Percentiles rank a stretch among this genome's conserved stretches.
Conservation (phyloP, 2,113 vertebrate genomes). For the Hiodon alosoides region DNA sequence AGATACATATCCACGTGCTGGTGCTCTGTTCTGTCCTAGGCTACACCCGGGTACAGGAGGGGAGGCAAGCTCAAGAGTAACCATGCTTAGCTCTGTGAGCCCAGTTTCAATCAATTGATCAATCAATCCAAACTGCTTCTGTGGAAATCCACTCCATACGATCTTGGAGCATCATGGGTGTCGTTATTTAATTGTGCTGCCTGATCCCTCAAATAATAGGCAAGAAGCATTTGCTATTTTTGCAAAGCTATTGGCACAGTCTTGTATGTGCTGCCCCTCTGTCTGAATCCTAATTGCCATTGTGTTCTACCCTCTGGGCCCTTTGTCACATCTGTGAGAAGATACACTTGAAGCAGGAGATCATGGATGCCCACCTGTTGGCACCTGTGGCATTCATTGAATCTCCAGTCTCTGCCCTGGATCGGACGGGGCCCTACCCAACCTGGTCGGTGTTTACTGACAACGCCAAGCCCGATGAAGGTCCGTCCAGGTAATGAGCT, state of each 20-base stretch:
- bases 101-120: background rate
- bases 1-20: too few species aligned
- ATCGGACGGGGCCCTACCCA: slow-evolving; percentile 7
- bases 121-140: background rate
- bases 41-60: too few species aligned
- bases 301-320: background rate
- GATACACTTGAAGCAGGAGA: slow-evolving; percentile 20
- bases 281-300: background rate
- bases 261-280: background rate
- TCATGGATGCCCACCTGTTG: slow-evolving; percentile 21
- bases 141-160: too few species aligned
- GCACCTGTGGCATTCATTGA: background rate
- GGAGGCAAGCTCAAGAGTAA: too few species aligned
- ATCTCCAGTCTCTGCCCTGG: background rate
- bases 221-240: background rate
- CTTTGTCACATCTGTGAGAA: background rate
- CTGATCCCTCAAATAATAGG: background rate
- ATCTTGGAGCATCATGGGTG: too few species aligned
- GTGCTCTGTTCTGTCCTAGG: too few species aligned
- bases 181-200: background rate
- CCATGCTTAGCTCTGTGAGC: too few species aligned
- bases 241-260: background rate
- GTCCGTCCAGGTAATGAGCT: slow-evolving; percentile 19
- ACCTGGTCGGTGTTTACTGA: slow-evolving; percentile 27
- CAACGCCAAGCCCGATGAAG: background rate